These are phyloP conservation scores for Dysidea cf. avara DNA, from an alignment of 37 sponge, comb jelly and placozoan genomes.

Conservation along the genomic window DNA sequence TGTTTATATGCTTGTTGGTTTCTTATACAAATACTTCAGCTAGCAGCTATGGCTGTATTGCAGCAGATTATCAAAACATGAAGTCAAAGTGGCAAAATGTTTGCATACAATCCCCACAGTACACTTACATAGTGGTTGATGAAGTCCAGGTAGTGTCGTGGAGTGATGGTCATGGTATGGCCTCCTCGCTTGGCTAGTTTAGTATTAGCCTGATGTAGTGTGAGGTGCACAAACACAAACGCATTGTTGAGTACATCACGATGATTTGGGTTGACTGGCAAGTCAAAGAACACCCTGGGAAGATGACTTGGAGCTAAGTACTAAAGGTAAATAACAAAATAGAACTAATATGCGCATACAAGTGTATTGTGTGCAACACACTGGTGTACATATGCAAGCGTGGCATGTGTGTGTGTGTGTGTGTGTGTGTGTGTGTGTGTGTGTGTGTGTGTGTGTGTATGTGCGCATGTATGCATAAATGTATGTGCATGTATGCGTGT, in stretches of 20 bases:
- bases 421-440: no score
- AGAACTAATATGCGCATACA: no score
- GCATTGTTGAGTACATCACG: constrained; percentile 85
- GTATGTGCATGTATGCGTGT: no score
- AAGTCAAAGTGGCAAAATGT: neutral
- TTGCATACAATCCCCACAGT: neutral
- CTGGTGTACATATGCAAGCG: no score
- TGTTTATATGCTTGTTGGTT: constrained; percentile 48
- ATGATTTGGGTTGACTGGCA: constrained; percentile 67
- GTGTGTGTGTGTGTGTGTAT: no score
- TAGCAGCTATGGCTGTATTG: constrained; percentile 40
- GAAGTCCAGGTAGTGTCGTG: constrained; percentile 94
- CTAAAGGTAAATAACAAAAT: constrained; percentile 24
- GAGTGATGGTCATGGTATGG: constrained; percentile 81
- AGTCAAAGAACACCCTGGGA: constrained; percentile 65
- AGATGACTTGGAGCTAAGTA: constrained; percentile 75
- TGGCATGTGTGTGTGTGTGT: no score
- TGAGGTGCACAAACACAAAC: constrained; percentile 94
- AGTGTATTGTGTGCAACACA: no score
- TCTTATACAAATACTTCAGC: no score
- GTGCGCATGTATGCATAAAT: no score
- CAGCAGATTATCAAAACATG: constrained; percentile 3
- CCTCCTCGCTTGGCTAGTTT: constrained; percentile 84
- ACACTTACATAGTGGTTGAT: constrained; percentile 86
- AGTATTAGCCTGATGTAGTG: constrained; percentile 84